Evolutionary conservation across 1,140 invertebrate species (phyloP).

Genomic region (Cotesia vestalis): DNA sequence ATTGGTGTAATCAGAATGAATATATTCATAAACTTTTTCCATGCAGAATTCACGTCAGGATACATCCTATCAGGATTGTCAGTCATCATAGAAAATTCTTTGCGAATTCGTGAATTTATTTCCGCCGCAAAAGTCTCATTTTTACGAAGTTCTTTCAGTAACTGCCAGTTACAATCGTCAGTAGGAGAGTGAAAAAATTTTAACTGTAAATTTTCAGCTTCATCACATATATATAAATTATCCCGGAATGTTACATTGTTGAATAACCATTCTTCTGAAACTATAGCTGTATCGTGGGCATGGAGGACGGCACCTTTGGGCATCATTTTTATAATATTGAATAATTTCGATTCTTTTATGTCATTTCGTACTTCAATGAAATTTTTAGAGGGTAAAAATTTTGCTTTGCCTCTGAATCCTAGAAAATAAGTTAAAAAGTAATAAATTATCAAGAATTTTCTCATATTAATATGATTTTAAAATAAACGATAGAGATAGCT

Average conservation of each 20-base stretch:
- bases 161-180: conserved; percentile 67
- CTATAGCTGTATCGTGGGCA: conserved; percentile 74
- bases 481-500: too few relatives aligned
- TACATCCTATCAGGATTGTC: conserved; percentile 71
- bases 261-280: conserved; percentile 73
- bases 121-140: conserved; percentile 39
- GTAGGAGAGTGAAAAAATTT: conserved; percentile 55
- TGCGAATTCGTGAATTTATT: conserved; percentile 45
- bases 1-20: conserved; percentile 72
- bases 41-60: conserved; percentile 72
- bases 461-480: too few relatives aligned
- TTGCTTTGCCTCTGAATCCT: conserved; percentile 59
- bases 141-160: conserved; percentile 67
- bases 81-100: conserved; percentile 70
- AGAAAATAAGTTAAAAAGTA: background rate
- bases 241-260: conserved; percentile 75
- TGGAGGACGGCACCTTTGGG: conserved; percentile 80
- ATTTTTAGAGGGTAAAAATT: conserved; percentile 72
- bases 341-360: conserved; percentile 75
- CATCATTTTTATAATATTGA: conserved; percentile 73
- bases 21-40: conserved; percentile 73
- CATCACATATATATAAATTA: conserved; percentile 74
- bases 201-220: conserved; percentile 44
- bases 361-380: conserved; percentile 72
- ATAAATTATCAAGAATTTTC: too few relatives aligned